These are phyloP conservation scores for Mantis religiosa DNA, from an alignment of 2,888 invertebrate genomes.

Conservation along the genomic window DNA sequence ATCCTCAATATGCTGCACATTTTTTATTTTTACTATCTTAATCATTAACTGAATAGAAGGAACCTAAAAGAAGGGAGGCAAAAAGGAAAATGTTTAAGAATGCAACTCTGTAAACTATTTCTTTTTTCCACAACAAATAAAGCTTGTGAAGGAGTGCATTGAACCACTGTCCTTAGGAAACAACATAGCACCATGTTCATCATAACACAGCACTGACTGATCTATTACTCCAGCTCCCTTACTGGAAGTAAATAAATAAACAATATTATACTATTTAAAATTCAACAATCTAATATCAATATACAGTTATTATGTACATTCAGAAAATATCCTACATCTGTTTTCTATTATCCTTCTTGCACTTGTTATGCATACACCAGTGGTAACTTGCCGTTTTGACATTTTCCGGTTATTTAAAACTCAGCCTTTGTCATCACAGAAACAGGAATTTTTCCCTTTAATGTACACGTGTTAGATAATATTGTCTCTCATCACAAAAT, in stretches of 20 bases:
- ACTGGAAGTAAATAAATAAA: not conserved
- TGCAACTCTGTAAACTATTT: not conserved
- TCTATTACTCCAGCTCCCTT: not conserved
- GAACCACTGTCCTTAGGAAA: not conserved
- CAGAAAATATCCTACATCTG: not conserved
- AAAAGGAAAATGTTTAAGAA: not conserved
- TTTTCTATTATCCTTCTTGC: not conserved
- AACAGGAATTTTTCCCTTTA: slow-evolving; percentile 4
- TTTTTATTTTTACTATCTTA: not conserved
- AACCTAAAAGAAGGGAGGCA: not conserved
- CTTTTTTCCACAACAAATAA: not conserved
- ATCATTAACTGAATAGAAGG: not conserved
- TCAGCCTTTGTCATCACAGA: slow-evolving; percentile 26
- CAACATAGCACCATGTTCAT: slow-evolving; percentile 9
- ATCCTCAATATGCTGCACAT: not conserved
- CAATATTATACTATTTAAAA: not conserved
- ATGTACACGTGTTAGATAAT: not conserved
- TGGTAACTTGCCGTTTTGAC: not conserved
- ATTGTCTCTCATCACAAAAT: slow-evolving; percentile 24
- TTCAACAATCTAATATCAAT: not conserved
- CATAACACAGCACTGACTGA: not conserved
- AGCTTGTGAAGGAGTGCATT: not conserved
- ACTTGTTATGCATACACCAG: not conserved
- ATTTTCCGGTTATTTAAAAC: slow-evolving; percentile 3
- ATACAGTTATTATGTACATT: not conserved